A percentile compares a stretch with the other conserved stretches of the same genome.
These are phyloP conservation scores for Pachydiplax longipennis DNA, from an alignment of 2,888 invertebrate species.

Conservation along the genomic window DNA sequence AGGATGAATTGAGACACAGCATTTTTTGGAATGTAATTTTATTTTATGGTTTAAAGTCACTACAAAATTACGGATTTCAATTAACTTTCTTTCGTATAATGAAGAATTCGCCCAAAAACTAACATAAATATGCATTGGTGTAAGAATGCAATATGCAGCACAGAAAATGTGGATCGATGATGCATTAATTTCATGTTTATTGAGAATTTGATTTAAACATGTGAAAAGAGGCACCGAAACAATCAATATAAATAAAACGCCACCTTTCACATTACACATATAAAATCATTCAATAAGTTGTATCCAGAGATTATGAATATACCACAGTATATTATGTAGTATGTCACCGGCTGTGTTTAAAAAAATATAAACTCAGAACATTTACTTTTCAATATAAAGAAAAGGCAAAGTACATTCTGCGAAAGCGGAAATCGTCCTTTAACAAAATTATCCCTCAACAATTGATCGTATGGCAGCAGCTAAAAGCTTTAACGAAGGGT, in stretches of 20 bases:
- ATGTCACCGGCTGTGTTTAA: neutral
- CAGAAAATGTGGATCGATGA: neutral
- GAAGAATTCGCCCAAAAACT: constrained; percentile 11
- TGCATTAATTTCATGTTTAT: neutral
- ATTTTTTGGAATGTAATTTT: constrained; percentile 16
- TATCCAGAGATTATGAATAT: too few relatives aligned
- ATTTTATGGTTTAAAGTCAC: constrained; percentile 32
- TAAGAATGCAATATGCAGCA: neutral
- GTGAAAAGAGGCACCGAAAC: neutral
- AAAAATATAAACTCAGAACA: neutral
- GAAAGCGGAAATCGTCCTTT: too few relatives aligned
- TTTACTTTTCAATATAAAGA: neutral
- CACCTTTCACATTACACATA: neutral
- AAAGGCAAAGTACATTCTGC: neutral
- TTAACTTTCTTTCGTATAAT: constrained; percentile 20
- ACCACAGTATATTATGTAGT: neutral
- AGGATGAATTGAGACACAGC: neutral
- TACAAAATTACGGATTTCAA: constrained; percentile 33
- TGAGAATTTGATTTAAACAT: neutral
- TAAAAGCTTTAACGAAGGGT: too few relatives aligned
- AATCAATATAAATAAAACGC: neutral
- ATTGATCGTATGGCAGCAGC: too few relatives aligned
- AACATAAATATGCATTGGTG: too few relatives aligned
- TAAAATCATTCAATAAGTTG: too few relatives aligned
- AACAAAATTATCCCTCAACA: too few relatives aligned